Percentiles rank a stretch among this genome's conserved stretches.
Evolutionary conservation across 1,140 invertebrate species (phyloP).

Genomic region (Drosophila prosaltans): DNA sequence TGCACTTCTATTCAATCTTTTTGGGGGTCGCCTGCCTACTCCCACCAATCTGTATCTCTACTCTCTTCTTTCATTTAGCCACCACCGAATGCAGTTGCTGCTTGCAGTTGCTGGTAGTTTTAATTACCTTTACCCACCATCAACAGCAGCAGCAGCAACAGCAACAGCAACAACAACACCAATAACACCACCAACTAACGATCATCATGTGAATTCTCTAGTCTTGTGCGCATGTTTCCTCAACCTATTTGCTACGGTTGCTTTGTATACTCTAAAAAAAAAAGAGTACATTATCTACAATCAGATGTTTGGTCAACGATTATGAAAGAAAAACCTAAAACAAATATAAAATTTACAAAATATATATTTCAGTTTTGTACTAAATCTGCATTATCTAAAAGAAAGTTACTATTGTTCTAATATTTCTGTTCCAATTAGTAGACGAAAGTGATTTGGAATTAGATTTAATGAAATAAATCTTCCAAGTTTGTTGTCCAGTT

Average conservation of each 20-base stretch:
- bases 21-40: not conserved
- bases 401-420: no score
- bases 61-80: not conserved
- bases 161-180: constrained; percentile 28
- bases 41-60: not conserved
- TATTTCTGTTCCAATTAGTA: no score
- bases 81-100: constrained; percentile 11
- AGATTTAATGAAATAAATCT: no score
- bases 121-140: constrained; percentile 52
- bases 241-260: constrained; percentile 24
- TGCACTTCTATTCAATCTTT: not conserved
- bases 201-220: constrained; percentile 56
- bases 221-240: constrained; percentile 43
- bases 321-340: no score
- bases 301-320: not conserved
- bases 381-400: no score
- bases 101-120: constrained; percentile 46
- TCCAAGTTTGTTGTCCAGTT: no score
- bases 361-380: no score
- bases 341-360: no score
- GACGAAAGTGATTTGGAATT: no score
- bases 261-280: not conserved
- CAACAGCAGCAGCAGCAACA: constrained; percentile 15
- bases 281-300: not conserved
- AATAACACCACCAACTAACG: constrained; percentile 33